phyloP scores from a whole-genome alignment of 1,140 invertebrate species.

The Vollenhovia emeryi region DNA sequence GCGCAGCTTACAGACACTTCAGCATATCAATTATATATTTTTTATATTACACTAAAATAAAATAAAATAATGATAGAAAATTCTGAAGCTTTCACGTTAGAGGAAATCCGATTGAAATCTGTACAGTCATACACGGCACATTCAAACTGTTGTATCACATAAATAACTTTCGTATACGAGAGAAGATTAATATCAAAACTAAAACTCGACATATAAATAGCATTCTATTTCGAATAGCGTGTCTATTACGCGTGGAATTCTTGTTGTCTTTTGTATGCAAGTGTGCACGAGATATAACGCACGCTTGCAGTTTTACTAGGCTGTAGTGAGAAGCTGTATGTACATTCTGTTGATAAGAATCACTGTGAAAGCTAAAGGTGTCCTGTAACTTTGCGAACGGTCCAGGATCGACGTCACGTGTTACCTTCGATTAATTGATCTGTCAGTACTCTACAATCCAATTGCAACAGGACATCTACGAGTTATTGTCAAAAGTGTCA shows the following conservation, averaged over 20 bases:
- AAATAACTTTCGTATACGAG: slow-evolving; percentile 4
- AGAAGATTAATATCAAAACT: neutral
- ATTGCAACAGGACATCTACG: neutral
- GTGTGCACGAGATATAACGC: slow-evolving; percentile 13
- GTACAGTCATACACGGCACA: slow-evolving; percentile 18
- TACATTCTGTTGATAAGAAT: slow-evolving; percentile 29
- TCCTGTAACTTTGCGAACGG: neutral
- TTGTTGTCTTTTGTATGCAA: neutral
- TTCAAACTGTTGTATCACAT: slow-evolving; percentile 1
- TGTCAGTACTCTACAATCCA: neutral
- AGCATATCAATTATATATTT: neutral
- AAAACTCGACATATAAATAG: neutral
- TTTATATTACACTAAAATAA: neutral
- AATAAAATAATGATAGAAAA: slow-evolving; percentile 15
- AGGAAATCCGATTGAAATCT: slow-evolving; percentile 12
- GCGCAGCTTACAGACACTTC: neutral
- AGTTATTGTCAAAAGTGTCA: slow-evolving; percentile 9
- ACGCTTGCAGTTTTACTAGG: neutral
- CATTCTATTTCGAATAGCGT: neutral
- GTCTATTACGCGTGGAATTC: neutral
- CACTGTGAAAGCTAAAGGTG: slow-evolving; percentile 2
- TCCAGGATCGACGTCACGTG: neutral
- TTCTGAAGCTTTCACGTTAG: neutral
- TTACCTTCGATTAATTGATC: neutral
- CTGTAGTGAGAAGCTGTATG: slow-evolving; percentile 14